These are phyloP conservation scores for Pagetopsis macropterus DNA, from an alignment of 2,797 vertebrate genomes.

Conservation along the genomic window DNA sequence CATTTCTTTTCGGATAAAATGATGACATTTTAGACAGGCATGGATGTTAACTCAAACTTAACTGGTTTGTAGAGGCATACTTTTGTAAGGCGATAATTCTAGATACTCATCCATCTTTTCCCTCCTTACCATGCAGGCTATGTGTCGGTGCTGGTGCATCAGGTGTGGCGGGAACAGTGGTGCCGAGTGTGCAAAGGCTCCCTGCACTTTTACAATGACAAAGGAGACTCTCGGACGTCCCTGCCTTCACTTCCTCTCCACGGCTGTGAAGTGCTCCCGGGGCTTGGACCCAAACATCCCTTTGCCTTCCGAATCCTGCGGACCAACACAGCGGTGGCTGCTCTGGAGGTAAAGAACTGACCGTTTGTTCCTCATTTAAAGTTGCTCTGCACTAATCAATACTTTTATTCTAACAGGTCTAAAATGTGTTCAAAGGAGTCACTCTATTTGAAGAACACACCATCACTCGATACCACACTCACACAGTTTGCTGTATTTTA, in stretches of 20 bases:
- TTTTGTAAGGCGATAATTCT: too few species aligned
- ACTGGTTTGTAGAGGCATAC: too few species aligned
- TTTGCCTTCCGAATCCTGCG: slow-evolving; percentile 93
- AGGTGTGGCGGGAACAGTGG: slow-evolving; percentile 96
- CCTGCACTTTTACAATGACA: slow-evolving; percentile 92
- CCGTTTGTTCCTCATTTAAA: background rate
- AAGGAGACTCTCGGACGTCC: slow-evolving; percentile 85
- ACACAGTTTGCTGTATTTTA: background rate
- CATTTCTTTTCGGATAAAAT: too few species aligned
- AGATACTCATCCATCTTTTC: background rate
- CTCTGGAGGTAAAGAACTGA: slow-evolving; percentile 86
- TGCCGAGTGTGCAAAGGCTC: slow-evolving; percentile 90
- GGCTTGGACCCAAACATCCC: slow-evolving; percentile 94
- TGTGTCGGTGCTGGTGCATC: slow-evolving; percentile 90
- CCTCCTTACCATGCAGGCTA: slow-evolving; percentile 80
- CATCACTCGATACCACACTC: background rate
- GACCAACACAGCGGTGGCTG: slow-evolving; percentile 84
- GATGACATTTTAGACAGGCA: too few species aligned
- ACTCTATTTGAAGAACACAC: background rate
- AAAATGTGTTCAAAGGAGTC: background rate
- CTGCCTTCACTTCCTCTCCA: slow-evolving; percentile 86
- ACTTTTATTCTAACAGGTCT: background rate
- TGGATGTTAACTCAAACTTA: too few species aligned
- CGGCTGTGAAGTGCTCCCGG: slow-evolving; percentile 90
- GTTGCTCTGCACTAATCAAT: background rate